phyloP scores from a whole-genome alignment of 2,888 invertebrate genomes.

The Athetis lepigone region DNA sequence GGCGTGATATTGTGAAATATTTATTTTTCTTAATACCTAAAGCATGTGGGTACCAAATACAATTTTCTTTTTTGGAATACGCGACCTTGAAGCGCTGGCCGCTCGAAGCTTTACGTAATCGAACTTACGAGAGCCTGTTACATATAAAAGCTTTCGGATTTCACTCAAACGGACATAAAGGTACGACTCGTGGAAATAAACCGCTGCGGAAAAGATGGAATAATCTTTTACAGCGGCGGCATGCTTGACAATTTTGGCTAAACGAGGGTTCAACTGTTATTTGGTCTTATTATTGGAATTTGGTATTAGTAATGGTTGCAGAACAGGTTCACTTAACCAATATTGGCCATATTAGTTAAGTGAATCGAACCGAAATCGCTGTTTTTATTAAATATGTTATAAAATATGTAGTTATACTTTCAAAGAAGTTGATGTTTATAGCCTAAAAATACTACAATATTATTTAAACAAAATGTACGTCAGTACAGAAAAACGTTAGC shows the following conservation, averaged over 20 bases:
- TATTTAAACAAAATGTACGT: neutral
- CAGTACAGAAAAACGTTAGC: neutral
- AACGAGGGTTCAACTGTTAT: slow-evolving; percentile 5
- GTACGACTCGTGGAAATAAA: slow-evolving; percentile 37
- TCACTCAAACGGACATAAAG: slow-evolving; percentile 42
- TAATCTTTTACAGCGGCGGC: slow-evolving; percentile 10
- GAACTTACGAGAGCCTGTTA: slow-evolving; percentile 35
- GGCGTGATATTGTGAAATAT: slow-evolving; percentile 57
- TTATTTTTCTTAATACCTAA: slow-evolving; percentile 43
- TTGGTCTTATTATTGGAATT: neutral
- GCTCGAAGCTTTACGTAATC: slow-evolving; percentile 43
- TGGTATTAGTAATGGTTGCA: neutral
- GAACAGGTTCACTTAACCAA: neutral
- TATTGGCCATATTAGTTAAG: too few species aligned
- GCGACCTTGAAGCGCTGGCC: slow-evolving; percentile 40
- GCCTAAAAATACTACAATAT: slow-evolving; percentile 6
- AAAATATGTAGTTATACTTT: too few species aligned
- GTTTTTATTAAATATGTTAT: too few species aligned
- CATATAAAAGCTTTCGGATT: slow-evolving; percentile 45
- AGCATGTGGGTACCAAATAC: slow-evolving; percentile 18
- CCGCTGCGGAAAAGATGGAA: slow-evolving; percentile 18
- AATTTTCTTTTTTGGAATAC: slow-evolving; percentile 41
- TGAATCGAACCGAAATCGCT: too few species aligned
- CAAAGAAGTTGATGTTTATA: too few species aligned
- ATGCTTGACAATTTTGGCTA: neutral